phyloP scores from a whole-genome alignment of 2,888 invertebrate species.

The Leptopilina myrica region DNA sequence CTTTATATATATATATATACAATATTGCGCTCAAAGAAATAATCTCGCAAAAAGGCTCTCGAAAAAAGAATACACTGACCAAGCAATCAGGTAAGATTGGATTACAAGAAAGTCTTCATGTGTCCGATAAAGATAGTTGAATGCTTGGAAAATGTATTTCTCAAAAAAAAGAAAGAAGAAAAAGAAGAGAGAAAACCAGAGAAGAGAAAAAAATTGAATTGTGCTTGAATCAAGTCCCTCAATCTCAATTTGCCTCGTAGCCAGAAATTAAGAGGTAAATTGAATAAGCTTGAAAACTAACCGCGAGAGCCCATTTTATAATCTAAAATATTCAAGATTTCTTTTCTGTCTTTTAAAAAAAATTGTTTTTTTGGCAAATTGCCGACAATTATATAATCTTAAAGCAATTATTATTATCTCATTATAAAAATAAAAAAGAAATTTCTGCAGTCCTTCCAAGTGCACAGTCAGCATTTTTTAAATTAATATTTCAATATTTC shows the following conservation, averaged over 20 bases:
- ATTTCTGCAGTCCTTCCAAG: background rate
- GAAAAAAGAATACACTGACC: constrained; percentile 3
- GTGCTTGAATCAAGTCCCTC: background rate
- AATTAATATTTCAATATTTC: too few relatives aligned
- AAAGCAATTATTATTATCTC: background rate
- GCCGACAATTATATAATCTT: constrained; percentile 5
- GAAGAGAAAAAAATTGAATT: background rate
- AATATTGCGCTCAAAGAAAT: constrained; percentile 2
- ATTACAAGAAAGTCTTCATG: constrained; percentile 25
- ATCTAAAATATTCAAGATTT: too few relatives aligned
- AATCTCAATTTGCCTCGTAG: background rate
- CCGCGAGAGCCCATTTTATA: background rate
- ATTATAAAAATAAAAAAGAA: background rate
- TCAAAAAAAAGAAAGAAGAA: background rate
- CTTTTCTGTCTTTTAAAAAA: background rate
- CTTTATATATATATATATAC: background rate
- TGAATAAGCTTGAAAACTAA: constrained; percentile 28
- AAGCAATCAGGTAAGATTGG: constrained; percentile 21
- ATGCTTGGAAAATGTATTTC: background rate
- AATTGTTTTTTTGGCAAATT: constrained; percentile 1
- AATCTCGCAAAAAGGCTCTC: constrained; percentile 11
- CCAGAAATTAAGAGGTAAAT: constrained; percentile 24
- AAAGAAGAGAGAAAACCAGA: too few relatives aligned
- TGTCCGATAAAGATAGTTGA: constrained; percentile 18
- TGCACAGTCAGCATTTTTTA: too few relatives aligned